These are phyloP conservation scores for Drosophila austrosaltans DNA, from an alignment of 2,888 invertebrate genomes.

Conservation along the genomic window DNA sequence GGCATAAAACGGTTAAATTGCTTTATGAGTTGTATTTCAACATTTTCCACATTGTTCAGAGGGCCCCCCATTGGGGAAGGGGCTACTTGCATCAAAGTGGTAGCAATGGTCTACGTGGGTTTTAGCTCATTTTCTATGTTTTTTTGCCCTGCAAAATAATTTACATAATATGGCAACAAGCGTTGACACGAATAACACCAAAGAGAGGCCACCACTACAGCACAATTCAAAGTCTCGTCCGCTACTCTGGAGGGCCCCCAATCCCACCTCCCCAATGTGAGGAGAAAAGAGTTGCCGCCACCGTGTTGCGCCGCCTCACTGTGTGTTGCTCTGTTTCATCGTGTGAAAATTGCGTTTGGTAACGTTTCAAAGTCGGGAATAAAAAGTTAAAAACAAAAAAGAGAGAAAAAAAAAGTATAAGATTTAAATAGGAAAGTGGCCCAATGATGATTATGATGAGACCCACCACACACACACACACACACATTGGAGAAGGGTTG, in stretches of 20 bases:
- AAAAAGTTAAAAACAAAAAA: not conserved
- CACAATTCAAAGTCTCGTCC: not conserved
- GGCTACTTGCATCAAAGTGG: constrained; percentile 50
- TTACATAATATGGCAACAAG: constrained; percentile 75
- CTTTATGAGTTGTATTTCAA: constrained; percentile 69
- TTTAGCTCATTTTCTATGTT: constrained; percentile 23
- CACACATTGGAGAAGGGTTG: too few species aligned
- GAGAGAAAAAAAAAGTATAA: too few species aligned
- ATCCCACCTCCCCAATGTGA: not conserved
- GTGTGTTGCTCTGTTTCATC: constrained; percentile 21
- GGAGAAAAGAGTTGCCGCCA: not conserved
- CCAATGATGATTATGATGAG: constrained; percentile 23
- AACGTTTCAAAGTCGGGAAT: constrained; percentile 5
- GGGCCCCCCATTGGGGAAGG: constrained; percentile 60
- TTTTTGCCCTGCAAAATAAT: constrained; percentile 67
- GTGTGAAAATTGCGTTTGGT: constrained; percentile 45
- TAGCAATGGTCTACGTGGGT: constrained; percentile 21
- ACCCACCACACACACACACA: too few species aligned
- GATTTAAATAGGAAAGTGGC: constrained; percentile 25
- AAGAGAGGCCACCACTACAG: not conserved
- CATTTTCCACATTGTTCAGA: constrained; percentile 53
- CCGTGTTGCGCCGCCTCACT: constrained; percentile 7
- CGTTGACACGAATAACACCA: constrained; percentile 68
- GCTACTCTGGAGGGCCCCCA: constrained; percentile 1
- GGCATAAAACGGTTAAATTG: constrained; percentile 75